Evolutionary conservation across 2,888 invertebrate species (phyloP).

Genomic region (Acronicta leporina): DNA sequence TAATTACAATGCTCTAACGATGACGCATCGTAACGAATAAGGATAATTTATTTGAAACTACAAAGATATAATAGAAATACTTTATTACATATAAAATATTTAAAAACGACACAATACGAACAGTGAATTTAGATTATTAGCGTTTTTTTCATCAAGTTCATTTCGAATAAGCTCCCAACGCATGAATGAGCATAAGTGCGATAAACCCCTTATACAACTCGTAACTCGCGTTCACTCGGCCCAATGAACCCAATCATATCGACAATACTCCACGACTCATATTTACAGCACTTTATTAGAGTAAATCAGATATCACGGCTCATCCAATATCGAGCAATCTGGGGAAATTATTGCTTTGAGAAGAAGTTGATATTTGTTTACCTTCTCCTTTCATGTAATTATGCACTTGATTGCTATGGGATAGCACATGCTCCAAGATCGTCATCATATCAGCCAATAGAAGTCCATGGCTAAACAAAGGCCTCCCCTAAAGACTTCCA

Average conservation of each 20-base stretch:
- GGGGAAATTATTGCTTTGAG: slow-evolving; percentile 10
- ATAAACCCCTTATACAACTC: slow-evolving; percentile 19
- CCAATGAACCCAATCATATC: slow-evolving; percentile 40
- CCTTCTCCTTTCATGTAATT: slow-evolving; percentile 10
- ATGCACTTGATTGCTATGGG: background rate
- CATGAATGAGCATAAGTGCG: slow-evolving; percentile 11
- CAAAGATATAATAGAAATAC: too few relatives aligned
- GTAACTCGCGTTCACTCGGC: slow-evolving; percentile 33
- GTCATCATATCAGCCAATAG: too few relatives aligned
- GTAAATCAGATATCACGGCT: slow-evolving; percentile 37
- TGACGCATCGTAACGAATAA: too few relatives aligned
- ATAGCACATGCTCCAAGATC: too few relatives aligned
- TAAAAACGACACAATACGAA: too few relatives aligned
- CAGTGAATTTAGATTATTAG: too few relatives aligned
- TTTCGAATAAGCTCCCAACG: slow-evolving; percentile 13
- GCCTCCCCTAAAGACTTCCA: too few relatives aligned
- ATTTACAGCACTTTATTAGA: slow-evolving; percentile 38
- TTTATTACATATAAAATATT: too few relatives aligned
- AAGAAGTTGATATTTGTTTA: slow-evolving; percentile 20
- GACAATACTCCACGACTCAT: slow-evolving; percentile 29
- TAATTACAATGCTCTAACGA: too few relatives aligned
- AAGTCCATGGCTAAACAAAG: too few relatives aligned
- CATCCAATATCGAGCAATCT: slow-evolving; percentile 12
- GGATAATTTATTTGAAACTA: too few relatives aligned
- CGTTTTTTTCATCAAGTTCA: slow-evolving; percentile 4